Evolutionary conservation across 2,113 vertebrate species (phyloP).

Genomic region (Nothocercus nigrocapillus): DNA sequence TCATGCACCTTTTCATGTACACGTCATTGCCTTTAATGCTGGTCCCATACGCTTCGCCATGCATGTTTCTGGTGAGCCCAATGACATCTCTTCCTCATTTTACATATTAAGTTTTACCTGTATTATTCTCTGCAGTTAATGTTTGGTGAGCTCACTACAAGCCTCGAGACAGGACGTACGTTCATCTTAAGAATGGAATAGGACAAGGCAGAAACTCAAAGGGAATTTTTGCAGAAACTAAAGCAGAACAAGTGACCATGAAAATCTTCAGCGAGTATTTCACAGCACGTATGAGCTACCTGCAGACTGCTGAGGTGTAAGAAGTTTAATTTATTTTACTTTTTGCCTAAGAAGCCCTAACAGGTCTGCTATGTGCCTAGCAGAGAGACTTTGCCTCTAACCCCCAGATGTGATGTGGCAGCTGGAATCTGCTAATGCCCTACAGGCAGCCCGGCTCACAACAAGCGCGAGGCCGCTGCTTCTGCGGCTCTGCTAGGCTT

Average conservation of each 20-base stretch:
- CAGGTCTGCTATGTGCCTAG: background rate
- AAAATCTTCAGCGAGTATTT: background rate
- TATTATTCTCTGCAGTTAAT: background rate
- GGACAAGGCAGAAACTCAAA: background rate
- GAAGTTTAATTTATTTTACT: background rate
- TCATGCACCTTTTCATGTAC: rapidly evolving
- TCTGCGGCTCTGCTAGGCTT: background rate
- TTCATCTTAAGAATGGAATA: background rate
- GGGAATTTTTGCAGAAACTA: background rate
- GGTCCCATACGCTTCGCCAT: background rate
- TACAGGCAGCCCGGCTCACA: background rate
- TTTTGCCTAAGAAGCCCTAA: background rate
- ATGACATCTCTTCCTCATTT: background rate
- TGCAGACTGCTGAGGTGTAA: background rate
- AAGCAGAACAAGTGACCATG: background rate
- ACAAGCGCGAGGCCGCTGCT: background rate
- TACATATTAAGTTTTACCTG: background rate
- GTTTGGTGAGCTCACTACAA: background rate
- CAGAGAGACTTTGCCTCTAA: background rate
- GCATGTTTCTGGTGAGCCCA: background rate
- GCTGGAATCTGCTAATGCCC: background rate
- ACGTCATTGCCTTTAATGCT: rapidly evolving
- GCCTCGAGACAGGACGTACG: background rate
- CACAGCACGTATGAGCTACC: background rate
- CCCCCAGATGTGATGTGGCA: background rate